Percentiles rank a stretch among this genome's conserved stretches.
Conservation (phyloP, 2,113 vertebrate genomes). For the Cygnus atratus region DNA sequence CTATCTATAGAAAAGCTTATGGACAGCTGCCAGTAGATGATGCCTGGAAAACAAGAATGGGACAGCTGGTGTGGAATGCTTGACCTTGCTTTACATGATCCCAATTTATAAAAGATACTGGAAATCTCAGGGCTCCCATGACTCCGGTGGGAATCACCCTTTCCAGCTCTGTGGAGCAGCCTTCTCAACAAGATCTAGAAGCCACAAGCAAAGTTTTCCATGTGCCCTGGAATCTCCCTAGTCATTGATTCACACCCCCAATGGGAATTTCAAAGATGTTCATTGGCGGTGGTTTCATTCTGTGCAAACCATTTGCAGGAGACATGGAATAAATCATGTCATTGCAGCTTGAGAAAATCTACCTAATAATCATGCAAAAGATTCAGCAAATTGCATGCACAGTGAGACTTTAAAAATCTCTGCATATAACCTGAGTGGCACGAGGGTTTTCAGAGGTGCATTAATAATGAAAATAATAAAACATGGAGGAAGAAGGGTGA, state of each 20-base stretch:
- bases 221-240: not conserved
- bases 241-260: not conserved
- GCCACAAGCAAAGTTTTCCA: slow-evolving; percentile 26
- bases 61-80: slow-evolving; percentile 37
- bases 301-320: not conserved
- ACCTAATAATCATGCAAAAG: not conserved
- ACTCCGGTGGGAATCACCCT: slow-evolving; percentile 6
- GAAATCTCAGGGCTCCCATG: slow-evolving; percentile 28
- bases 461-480: not conserved
- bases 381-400: not conserved
- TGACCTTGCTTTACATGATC: slow-evolving; percentile 42
- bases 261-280: not conserved
- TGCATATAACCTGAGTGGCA: not conserved
- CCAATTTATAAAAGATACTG: slow-evolving; percentile 23
- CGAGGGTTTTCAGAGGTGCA: not conserved
- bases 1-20: slow-evolving; percentile 58
- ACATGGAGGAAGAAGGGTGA: not conserved
- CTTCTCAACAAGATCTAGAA: slow-evolving; percentile 1
- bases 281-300: not conserved
- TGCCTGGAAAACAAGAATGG: slow-evolving; percentile 44
- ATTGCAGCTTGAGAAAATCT: slow-evolving; percentile 20
- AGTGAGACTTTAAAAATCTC: not conserved
- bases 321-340: not conserved
- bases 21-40: slow-evolving; percentile 49
- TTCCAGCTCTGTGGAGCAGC: not conserved